These are phyloP conservation scores for Spinibarbus caldwelli DNA, from an alignment of 2,797 vertebrate genomes.

Conservation along the genomic window DNA sequence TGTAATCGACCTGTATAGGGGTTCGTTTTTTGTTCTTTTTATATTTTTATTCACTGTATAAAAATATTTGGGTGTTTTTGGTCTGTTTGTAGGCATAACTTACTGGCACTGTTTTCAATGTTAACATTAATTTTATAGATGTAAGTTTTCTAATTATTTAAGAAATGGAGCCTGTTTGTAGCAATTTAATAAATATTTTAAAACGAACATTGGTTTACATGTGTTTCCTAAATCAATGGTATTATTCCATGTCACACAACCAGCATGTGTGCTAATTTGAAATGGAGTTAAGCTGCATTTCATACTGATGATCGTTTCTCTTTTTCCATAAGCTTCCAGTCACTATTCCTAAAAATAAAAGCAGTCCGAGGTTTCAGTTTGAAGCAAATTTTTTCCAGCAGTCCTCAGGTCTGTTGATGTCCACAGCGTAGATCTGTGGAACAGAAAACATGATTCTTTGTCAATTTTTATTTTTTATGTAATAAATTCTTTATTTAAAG, in stretches of 20 bases:
- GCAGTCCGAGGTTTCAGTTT: slow-evolving; percentile 88
- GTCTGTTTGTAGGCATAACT: slow-evolving; percentile 55
- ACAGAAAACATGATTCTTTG: slow-evolving; percentile 19
- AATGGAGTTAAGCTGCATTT: background rate
- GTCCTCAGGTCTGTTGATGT: slow-evolving; percentile 89
- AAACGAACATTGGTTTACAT: slow-evolving; percentile 4
- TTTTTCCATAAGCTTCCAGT: slow-evolving; percentile 88
- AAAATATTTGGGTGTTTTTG: slow-evolving; percentile 60
- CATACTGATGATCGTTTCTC: slow-evolving; percentile 66
- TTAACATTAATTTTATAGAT: slow-evolving; percentile 59
- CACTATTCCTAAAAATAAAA: slow-evolving; percentile 89
- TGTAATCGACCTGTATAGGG: slow-evolving; percentile 56
- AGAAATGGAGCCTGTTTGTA: slow-evolving; percentile 54
- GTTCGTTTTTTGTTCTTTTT: slow-evolving; percentile 57
- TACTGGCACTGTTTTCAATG: slow-evolving; percentile 52
- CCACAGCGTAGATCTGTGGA: slow-evolving; percentile 87
- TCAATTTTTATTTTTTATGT: background rate
- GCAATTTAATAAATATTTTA: slow-evolving; percentile 58
- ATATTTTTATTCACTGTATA: slow-evolving; percentile 64
- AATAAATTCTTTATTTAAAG: background rate
- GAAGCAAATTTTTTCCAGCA: slow-evolving; percentile 96
- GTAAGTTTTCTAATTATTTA: slow-evolving; percentile 69
- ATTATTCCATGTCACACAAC: background rate
- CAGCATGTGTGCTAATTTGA: slow-evolving; percentile 8
- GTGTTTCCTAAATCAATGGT: background rate